Evolutionary conservation across 2,888 invertebrate species (phyloP).

Genomic region (Ophioninae sp.): DNA sequence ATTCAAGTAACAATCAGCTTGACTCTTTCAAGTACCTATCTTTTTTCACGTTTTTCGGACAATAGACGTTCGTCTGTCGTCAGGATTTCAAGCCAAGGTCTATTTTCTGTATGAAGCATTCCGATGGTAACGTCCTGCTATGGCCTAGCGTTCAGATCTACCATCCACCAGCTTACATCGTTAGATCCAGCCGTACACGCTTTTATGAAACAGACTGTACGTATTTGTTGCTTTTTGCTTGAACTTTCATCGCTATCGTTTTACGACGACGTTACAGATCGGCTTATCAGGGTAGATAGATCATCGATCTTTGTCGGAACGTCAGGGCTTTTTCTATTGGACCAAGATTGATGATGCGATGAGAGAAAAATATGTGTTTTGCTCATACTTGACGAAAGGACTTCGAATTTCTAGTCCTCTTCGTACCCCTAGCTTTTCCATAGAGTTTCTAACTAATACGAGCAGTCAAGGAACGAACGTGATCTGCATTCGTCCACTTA

Average conservation of each 20-base stretch:
- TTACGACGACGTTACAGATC: constrained; percentile 11
- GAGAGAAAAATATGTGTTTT: constrained; percentile 58
- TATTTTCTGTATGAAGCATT: too few relatives aligned
- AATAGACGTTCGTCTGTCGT: too few relatives aligned
- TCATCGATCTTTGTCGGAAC: constrained; percentile 56
- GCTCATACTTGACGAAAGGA: constrained; percentile 65
- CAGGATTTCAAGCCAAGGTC: too few relatives aligned
- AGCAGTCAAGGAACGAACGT: neutral
- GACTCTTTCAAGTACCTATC: too few relatives aligned
- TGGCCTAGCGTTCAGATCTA: too few relatives aligned
- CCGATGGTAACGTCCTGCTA: too few relatives aligned
- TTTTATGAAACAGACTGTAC: neutral
- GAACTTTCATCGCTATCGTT: constrained; percentile 12
- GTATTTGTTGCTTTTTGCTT: constrained; percentile 9
- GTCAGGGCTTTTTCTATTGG: constrained; percentile 33
- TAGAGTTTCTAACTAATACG: neutral
- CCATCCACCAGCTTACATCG: too few relatives aligned
- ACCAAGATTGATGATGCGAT: constrained; percentile 64
- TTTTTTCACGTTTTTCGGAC: too few relatives aligned
- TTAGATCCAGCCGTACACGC: too few relatives aligned
- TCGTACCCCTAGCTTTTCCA: too few relatives aligned
- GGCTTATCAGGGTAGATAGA: constrained; percentile 14
- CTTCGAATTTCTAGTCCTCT: neutral
- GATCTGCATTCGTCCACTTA: neutral
- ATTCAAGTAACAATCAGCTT: too few relatives aligned